A percentile compares a stretch with the other conserved stretches of the same genome.
These are phyloP conservation scores for Chrysolina oricalcia DNA, from an alignment of 2,888 invertebrate species.

Conservation along the genomic window DNA sequence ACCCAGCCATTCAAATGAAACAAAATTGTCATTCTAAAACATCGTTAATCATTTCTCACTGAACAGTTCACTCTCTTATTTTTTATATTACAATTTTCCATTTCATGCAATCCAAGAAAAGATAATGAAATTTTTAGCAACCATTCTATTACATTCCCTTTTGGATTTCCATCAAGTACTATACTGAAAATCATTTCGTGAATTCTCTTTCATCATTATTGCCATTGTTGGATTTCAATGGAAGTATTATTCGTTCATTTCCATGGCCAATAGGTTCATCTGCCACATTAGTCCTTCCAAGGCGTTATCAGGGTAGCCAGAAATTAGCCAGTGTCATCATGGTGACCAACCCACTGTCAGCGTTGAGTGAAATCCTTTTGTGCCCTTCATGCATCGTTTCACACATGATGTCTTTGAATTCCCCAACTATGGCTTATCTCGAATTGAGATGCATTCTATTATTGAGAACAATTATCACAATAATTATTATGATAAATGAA, in stretches of 20 bases:
- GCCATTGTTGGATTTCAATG: background rate
- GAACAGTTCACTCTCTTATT: too few species aligned
- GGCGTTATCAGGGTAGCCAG: slow-evolving; percentile 1
- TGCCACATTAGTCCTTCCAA: background rate
- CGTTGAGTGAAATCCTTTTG: background rate
- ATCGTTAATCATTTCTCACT: too few species aligned
- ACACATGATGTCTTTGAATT: background rate
- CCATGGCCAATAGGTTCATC: background rate
- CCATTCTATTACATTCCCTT: too few species aligned
- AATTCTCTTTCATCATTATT: background rate
- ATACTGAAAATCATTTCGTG: background rate
- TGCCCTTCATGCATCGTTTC: background rate
- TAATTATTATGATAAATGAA: background rate
- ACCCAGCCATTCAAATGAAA: too few species aligned
- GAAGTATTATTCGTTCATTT: background rate
- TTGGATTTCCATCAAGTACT: too few species aligned
- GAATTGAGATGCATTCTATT: background rate
- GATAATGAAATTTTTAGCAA: too few species aligned
- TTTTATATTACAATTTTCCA: too few species aligned
- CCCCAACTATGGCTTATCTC: background rate
- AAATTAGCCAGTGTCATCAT: background rate
- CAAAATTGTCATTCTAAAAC: too few species aligned
- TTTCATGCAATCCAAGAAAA: too few species aligned
- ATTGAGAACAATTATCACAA: background rate
- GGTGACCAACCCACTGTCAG: background rate